Evolutionary conservation across 2,888 invertebrate species (phyloP).

Genomic region (Tipula lateralis): DNA sequence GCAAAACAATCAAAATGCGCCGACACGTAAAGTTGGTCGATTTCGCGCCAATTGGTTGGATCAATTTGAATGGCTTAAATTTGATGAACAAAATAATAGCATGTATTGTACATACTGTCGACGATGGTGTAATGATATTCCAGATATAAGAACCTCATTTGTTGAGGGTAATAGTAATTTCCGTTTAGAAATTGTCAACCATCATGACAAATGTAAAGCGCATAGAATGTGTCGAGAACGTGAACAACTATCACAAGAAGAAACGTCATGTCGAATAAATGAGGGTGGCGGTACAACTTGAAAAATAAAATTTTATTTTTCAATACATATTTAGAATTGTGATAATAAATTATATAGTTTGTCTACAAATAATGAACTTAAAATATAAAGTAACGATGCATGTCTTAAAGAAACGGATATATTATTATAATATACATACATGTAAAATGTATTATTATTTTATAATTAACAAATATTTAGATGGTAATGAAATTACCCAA

Average conservation of each 20-base stretch:
- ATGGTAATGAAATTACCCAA: neutral
- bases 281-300: slow-evolving; percentile 26
- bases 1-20: slow-evolving; percentile 40
- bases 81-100: slow-evolving; percentile 60
- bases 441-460: neutral
- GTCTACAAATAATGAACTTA: neutral
- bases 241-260: slow-evolving; percentile 40
- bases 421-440: neutral
- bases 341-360: slow-evolving; percentile 20
- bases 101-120: slow-evolving; percentile 72
- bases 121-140: slow-evolving; percentile 65
- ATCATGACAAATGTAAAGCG: slow-evolving; percentile 73
- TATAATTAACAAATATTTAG: neutral
- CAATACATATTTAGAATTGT: slow-evolving; percentile 11
- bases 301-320: neutral
- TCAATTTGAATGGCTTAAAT: slow-evolving; percentile 67
- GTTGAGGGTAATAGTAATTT: slow-evolving; percentile 74
- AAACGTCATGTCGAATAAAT: neutral
- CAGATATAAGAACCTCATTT: slow-evolving; percentile 71
- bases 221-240: slow-evolving; percentile 61
- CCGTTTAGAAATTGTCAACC: slow-evolving; percentile 70
- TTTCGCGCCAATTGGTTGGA: slow-evolving; percentile 66
- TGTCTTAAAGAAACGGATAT: neutral
- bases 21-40: slow-evolving; percentile 56
- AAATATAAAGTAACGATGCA: neutral